These are phyloP conservation scores for Coenobita brevimanus DNA, from an alignment of 1,140 invertebrate genomes.

Conservation along the genomic window DNA sequence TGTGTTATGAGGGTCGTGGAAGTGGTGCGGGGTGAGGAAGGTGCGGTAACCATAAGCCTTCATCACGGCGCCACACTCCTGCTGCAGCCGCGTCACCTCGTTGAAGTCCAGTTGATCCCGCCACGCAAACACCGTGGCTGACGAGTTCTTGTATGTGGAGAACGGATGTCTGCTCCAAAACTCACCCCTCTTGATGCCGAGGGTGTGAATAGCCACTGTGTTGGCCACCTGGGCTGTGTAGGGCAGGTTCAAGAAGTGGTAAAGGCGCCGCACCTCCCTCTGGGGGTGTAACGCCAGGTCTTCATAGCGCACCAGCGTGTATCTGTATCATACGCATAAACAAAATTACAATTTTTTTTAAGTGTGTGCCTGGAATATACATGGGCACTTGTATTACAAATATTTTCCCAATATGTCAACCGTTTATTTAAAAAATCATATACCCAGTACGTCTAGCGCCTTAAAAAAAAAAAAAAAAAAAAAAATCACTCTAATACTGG, in stretches of 20 bases:
- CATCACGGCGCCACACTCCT: constrained; percentile 29
- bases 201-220: neutral
- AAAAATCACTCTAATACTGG: too few relatives aligned
- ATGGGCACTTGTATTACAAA: too few relatives aligned
- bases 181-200: neutral
- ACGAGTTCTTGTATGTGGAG: constrained; percentile 29
- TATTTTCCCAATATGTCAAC: too few relatives aligned
- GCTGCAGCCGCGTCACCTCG: constrained; percentile 25
- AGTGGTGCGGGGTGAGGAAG: neutral
- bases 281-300: constrained; percentile 25
- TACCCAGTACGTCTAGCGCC: too few relatives aligned
- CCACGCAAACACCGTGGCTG: constrained; percentile 12
- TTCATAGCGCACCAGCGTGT: constrained; percentile 43
- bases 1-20: neutral
- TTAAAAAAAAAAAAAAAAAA: too few relatives aligned
- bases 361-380: too few relatives aligned
- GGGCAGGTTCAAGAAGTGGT: constrained; percentile 22
- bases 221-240: constrained; percentile 8
- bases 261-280: constrained; percentile 6
- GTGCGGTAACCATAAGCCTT: constrained; percentile 28
- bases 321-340: neutral
- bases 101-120: neutral
- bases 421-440: too few relatives aligned
- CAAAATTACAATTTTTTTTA: too few relatives aligned
- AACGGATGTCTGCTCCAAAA: neutral